Evolutionary conservation across 2,113 vertebrate genomes (phyloP), one percentile per base, ranked within the genome.

Genomic region (Microcebus jonahi): DNA sequence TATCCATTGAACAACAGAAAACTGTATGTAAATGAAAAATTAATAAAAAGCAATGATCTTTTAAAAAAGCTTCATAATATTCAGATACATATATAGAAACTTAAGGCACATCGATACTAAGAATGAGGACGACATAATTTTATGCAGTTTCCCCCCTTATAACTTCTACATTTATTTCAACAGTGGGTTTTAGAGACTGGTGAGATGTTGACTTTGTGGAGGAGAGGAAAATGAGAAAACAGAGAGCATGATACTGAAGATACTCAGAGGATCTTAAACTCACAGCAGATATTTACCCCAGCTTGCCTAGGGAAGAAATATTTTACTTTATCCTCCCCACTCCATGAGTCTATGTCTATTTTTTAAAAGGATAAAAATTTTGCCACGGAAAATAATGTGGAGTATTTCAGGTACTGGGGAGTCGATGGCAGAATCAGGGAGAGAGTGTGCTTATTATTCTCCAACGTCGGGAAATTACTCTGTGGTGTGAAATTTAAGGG

Each of bases 211-310:
- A 55, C 1, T 50, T 53, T 89, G 13, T 68, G 68, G 55, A 67
- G 4, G 13, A 70, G 57, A 81, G 50, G 27, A 73, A 71, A 90
- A 61, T 17, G n/a, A 86, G n/a, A 65, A 77, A 59, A 21, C 15
- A 91, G 18, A 48, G 39, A 63, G 14, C 11, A 36, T 18, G 5
- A 17, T 7, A 67, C n/a, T 55, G 48, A 75, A 68, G 82, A 73
- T 36, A 71, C 39, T 42, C 5, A 15, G 53, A 57, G 20, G 31
- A 8, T 57, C 18, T 31, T 42, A 42, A 83, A n/a, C 29, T 67
- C n/a, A 50, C 0, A 57, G 9, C 0, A 65, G 34, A 34, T n/a
- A 20, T 3, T 53, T n/a, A 39, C 10, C 2, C 23, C 8, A 31
- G 23, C 0, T 10, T 3, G 10, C 65, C 80, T 57, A 55, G 23